These are phyloP conservation scores for Threskiornis aethiopicus DNA, from an alignment of 2,797 vertebrate genomes.

Conservation along the genomic window DNA sequence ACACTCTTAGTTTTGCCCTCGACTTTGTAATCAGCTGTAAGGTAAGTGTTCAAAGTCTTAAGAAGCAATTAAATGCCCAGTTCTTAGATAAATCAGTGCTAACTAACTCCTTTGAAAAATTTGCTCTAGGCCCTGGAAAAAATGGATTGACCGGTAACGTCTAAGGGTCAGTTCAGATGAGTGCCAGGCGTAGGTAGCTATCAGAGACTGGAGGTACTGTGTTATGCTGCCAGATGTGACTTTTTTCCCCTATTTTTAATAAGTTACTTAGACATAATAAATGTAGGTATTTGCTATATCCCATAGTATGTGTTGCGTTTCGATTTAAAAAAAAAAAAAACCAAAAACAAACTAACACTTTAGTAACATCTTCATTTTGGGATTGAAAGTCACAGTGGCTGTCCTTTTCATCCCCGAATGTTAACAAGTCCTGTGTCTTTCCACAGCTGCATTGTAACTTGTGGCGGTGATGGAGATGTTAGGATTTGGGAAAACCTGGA, in stretches of 20 bases:
- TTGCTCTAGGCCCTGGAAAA: not conserved
- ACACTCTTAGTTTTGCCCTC: not conserved
- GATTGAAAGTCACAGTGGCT: not conserved
- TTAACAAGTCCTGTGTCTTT: not conserved
- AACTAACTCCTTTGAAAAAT: not conserved
- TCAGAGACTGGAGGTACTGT: not conserved
- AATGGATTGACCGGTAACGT: not conserved
- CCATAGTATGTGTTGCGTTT: not conserved
- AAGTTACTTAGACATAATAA: not conserved
- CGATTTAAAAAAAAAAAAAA: not conserved
- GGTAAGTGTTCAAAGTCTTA: not conserved
- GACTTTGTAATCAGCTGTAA: not conserved
- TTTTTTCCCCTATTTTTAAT: not conserved
- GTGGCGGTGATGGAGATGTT: conserved; percentile 94
- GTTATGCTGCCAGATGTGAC: not conserved
- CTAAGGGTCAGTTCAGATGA: not conserved
- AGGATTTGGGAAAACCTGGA: conserved; percentile 94
- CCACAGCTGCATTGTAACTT: conserved; percentile 89
- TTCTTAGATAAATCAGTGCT: not conserved
- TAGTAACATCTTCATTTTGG: not conserved
- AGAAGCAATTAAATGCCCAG: not conserved
- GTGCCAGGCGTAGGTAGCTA: not conserved
- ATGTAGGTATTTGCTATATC: not conserved
- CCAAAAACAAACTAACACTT: not conserved
- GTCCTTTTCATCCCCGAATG: not conserved